Evolutionary conservation across 2,113 vertebrate genomes (phyloP).

Genomic region (Apus apus): DNA sequence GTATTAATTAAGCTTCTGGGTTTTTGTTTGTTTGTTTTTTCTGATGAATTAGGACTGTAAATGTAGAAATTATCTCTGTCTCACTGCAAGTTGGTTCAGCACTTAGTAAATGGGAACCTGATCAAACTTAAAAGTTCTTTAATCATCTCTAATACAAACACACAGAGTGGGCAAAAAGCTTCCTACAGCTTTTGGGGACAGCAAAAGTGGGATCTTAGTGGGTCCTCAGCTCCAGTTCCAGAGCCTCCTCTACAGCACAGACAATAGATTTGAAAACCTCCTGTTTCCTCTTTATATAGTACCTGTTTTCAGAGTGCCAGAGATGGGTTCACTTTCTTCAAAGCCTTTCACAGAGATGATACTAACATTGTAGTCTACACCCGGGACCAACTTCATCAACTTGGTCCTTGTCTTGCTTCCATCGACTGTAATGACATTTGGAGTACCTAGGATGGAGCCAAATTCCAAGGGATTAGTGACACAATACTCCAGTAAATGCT

Average conservation of each 20-base stretch:
- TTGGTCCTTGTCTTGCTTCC: slow-evolving; percentile 81
- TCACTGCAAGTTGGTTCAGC: neutral
- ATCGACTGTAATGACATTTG: slow-evolving; percentile 80
- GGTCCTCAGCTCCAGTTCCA: neutral
- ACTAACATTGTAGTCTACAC: slow-evolving; percentile 86
- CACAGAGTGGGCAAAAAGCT: neutral
- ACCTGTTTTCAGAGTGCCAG: slow-evolving; percentile 91
- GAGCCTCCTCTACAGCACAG: neutral
- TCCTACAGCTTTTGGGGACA: neutral
- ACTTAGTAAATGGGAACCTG: neutral
- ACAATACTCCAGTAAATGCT: neutral
- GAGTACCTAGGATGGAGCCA: slow-evolving; percentile 75
- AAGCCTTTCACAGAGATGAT: slow-evolving; percentile 87
- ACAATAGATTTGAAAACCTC: neutral
- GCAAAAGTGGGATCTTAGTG: neutral
- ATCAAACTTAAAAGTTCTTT: neutral
- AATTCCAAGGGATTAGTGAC: neutral
- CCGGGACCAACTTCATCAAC: slow-evolving; percentile 85
- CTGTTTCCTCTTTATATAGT: neutral
- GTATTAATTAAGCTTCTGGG: neutral
- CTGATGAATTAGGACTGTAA: neutral
- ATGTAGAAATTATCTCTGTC: neutral
- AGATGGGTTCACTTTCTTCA: slow-evolving; percentile 89
- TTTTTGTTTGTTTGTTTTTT: neutral
- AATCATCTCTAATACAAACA: neutral